Evolutionary conservation across 1,140 invertebrate species (phyloP).

Genomic region (Drosophila tani): DNA sequence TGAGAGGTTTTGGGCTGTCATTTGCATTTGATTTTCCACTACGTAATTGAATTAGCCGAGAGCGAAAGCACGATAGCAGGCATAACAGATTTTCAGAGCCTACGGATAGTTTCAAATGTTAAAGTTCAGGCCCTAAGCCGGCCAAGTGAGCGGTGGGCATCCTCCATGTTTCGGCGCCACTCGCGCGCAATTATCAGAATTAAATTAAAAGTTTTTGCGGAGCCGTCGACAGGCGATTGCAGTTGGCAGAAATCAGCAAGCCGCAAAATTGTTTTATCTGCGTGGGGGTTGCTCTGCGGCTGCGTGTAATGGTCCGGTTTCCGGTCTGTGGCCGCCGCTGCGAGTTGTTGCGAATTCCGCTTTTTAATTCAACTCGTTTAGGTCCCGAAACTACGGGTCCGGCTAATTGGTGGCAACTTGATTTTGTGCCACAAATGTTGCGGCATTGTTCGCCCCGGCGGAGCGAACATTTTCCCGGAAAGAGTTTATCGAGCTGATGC

Average conservation of each 20-base stretch:
- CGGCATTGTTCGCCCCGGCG: background rate
- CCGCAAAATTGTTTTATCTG: slow-evolving; percentile 55
- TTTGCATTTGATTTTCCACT: slow-evolving; percentile 58
- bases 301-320: slow-evolving; percentile 46
- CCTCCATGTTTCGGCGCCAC: slow-evolving; percentile 22
- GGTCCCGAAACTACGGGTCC: slow-evolving; percentile 20
- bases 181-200: slow-evolving; percentile 66
- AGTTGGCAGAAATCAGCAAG: slow-evolving; percentile 64
- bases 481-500: slow-evolving; percentile 4
- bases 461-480: slow-evolving; percentile 5
- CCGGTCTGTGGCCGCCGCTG: slow-evolving; percentile 21
- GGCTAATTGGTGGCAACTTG: slow-evolving; percentile 50
- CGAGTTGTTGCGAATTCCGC: slow-evolving; percentile 55
- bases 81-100: background rate
- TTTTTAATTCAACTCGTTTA: slow-evolving; percentile 66
- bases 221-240: slow-evolving; percentile 47
- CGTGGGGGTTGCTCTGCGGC: slow-evolving; percentile 28
- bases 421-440: slow-evolving; percentile 38
- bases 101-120: slow-evolving; percentile 24
- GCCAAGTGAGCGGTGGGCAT: background rate
- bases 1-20: slow-evolving; percentile 46
- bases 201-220: slow-evolving; percentile 69
- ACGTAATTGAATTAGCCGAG: slow-evolving; percentile 18
- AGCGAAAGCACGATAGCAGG: background rate
- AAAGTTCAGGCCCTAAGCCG: slow-evolving; percentile 27